Base-by-base conservation (phyloP, 2,797 vertebrate species). In the Phoebastria nigripes region DNA sequence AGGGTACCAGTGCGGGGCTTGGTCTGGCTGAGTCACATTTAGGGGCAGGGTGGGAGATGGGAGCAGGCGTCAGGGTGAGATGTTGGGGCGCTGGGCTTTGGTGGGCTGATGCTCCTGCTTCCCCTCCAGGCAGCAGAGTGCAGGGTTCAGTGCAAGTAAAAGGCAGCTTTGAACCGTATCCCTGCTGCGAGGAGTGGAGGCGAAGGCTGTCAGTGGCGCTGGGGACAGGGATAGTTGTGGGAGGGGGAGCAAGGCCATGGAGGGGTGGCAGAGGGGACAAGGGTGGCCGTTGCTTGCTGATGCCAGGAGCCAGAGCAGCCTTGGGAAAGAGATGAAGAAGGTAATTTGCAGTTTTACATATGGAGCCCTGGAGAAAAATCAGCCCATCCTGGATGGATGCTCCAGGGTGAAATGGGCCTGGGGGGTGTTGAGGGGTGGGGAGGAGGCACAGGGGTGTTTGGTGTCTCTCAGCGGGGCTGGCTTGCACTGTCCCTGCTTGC, bases 1-100 rank as follows among this genome's bases (percentile, higher is more conserved):
- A 84, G 59, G 26, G 62, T 4, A 22, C 17, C 3, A 5, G 9
- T 0, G 1, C 1, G 5, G 46, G 46, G 26, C 70, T 81, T 13
- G 15, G 29, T 29, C 39, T 35, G 61, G 19, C 39, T 25, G 33
- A 42, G 42, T 20, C 1, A 0, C 1, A 1, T 10, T 8, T 29
- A 19, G 49, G 46, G 70, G 9, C 49, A 33, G 55, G 18, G n/a
- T 12, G 33, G 72, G 69, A 88, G n/a, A 4, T 35, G 35, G 58
- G 52, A 69, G 37, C 41, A 13, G 33, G 20, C 1, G 0, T 11
- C 31, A 8, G 6, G n/a, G 35, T 1, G 13, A 47, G 82, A 39
- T 56, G 37, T 4, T 35, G 35, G 35, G 29, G 8, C 15, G 35
- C 54, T 70, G 71, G 21, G 37, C 13, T 52, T n/a, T 7, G 44